Evolutionary conservation across 2,797 vertebrate genomes (phyloP), one percentile per base, ranked within the genome.

Genomic region (Emydoidea blandingii): DNA sequence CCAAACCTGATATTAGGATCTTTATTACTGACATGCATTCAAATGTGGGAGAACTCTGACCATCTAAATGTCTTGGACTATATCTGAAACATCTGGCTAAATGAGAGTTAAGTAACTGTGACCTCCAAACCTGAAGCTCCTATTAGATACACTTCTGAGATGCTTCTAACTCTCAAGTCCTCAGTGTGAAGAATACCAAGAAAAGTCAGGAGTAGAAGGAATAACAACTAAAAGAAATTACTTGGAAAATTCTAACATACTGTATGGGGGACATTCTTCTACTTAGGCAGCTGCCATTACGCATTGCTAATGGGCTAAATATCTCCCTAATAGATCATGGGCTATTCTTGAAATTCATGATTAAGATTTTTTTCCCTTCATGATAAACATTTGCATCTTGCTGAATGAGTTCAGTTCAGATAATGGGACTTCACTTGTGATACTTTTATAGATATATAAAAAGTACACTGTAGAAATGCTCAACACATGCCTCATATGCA

Each of bases 361-460:
- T 84, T 92, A 88, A 88, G 72, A 76, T 12, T 74, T 81, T 6
- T 56, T 68, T 85, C 72, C 81, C 90, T 93, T 21, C 79, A 96
- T 15, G 81, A 41, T 34, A 94, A 47, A 62, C 1, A 11, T 86
- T 82, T 89, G 2, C n/a, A 53, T 65, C 56, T 88, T 93, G 81
- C 44, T 88, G 78, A 76, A 81, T 72, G 27, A 93, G 62, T 21
- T 65, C 80, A 44, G 72, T 41, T 91, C 78, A 88, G 49, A 56
- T 93, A 87, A 93, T 88, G 92, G 2, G 59, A 81, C 31, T 86
- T 72, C 85, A 93, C 79, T 81, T 57, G 93, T 90, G 44, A 95
- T 65, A 85, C 37, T 72, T 97, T 89, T 85, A 65, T 31, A 25
- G 54, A 85, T 68, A 86, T 94, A 44, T 74, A 74, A 91, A 97